A percentile compares a stretch with the other conserved stretches of the same genome.
Evolutionary conservation across 2,113 vertebrate genomes (phyloP).

Genomic region (Parotia lawesii): DNA sequence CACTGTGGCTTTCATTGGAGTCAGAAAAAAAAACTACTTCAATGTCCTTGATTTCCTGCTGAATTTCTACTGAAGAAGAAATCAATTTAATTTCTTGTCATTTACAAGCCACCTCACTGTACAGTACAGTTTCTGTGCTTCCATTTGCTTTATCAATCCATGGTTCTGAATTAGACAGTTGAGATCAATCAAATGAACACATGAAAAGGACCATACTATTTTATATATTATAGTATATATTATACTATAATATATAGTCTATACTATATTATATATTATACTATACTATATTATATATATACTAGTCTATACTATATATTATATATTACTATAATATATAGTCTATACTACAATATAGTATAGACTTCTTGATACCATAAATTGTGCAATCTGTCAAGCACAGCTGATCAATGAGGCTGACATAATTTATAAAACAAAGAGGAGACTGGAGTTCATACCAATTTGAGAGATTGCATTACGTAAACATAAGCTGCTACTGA

Average conservation of each 20-base stretch:
- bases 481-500: background rate
- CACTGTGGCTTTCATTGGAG: background rate
- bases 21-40: background rate
- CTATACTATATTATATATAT: too few relatives aligned
- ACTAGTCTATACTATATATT: too few relatives aligned
- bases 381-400: background rate
- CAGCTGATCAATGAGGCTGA: background rate
- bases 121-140: background rate
- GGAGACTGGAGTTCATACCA: background rate
- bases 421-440: background rate
- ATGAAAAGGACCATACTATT: background rate
- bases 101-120: background rate
- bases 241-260: too few relatives aligned
- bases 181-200: background rate
- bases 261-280: too few relatives aligned
- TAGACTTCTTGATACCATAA: background rate
- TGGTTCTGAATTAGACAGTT: background rate
- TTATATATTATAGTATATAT: background rate
- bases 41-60: background rate
- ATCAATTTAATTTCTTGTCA: background rate
- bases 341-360: too few relatives aligned
- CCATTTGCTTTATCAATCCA: background rate
- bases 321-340: too few relatives aligned
- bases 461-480: background rate
- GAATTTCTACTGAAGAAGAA: background rate